phyloP scores from a whole-genome alignment of 2,888 invertebrate species.

The Oxytorus armatus region DNA sequence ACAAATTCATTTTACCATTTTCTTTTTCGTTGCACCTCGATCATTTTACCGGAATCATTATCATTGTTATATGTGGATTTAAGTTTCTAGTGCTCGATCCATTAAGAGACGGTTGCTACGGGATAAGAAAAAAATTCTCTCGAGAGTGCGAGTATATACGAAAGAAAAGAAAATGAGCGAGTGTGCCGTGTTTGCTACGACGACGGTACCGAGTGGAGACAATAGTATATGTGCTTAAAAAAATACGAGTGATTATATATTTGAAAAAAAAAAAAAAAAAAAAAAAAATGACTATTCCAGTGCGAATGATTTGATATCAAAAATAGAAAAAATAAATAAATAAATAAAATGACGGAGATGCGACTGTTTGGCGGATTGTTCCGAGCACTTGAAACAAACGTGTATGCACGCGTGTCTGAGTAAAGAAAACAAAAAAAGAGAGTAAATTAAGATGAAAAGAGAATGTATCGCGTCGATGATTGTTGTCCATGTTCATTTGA shows the following conservation, averaged over 20 bases:
- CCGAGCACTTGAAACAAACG: no score
- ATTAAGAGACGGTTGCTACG: constrained; percentile 66
- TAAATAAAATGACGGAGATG: constrained; percentile 60
- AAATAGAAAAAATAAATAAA: constrained; percentile 30
- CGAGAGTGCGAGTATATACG: constrained; percentile 51
- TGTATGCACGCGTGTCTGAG: constrained; percentile 28
- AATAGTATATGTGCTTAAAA: constrained; percentile 65
- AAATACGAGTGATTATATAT: no score
- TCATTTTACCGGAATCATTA: constrained; percentile 30
- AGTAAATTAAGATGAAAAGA: constrained; percentile 38
- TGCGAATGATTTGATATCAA: constrained; percentile 51
- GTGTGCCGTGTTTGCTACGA: constrained; percentile 48
- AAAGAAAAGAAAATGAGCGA: constrained; percentile 57
- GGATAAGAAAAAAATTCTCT: constrained; percentile 21
- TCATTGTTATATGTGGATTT: constrained; percentile 32
- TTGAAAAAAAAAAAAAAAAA: constrained; percentile 35
- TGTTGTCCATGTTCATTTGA: constrained; percentile 57
- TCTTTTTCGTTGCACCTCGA: constrained; percentile 13
- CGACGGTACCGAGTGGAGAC: constrained; percentile 53
- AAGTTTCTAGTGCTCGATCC: constrained; percentile 63
- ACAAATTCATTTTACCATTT: constrained; percentile 67
- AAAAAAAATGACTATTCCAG: constrained; percentile 37
- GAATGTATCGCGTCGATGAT: constrained; percentile 36
- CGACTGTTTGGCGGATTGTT: constrained; percentile 66
- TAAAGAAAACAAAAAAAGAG: constrained; percentile 32